Percentiles rank a stretch among this genome's conserved stretches.
These are phyloP conservation scores for Saturnia japonica DNA, from an alignment of 2,888 invertebrate genomes.

Conservation along the genomic window DNA sequence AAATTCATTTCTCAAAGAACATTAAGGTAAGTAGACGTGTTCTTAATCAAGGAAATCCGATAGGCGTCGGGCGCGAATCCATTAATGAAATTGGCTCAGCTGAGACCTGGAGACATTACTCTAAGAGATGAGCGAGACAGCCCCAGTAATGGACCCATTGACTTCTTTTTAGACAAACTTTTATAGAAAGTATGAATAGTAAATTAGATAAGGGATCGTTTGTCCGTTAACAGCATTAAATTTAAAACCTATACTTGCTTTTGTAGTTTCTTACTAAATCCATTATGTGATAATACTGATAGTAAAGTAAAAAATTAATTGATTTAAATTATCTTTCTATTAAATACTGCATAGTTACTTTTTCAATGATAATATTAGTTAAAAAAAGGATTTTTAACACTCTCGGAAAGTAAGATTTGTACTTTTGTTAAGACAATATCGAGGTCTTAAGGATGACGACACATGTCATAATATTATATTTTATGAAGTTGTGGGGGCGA, in stretches of 20 bases:
- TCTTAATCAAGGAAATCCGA: slow-evolving; percentile 38
- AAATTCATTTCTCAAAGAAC: slow-evolving; percentile 28
- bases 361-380: no score
- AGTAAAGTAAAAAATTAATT: background rate
- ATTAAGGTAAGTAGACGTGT: slow-evolving; percentile 31
- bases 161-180: slow-evolving; percentile 1
- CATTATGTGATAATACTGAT: background rate
- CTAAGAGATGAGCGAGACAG: slow-evolving; percentile 15
- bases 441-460: no score
- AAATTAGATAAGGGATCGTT: background rate
- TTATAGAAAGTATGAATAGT: background rate
- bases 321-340: no score
- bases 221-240: background rate
- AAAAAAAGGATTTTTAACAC: no score
- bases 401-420: no score
- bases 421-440: no score
- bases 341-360: no score
- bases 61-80: slow-evolving; percentile 29
- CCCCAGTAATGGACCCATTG: slow-evolving; percentile 13
- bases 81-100: slow-evolving; percentile 40
- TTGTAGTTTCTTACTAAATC: background rate
- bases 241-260: background rate
- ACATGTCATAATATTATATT: no score
- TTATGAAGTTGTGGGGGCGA: no score
- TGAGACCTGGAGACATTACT: slow-evolving; percentile 20